These are phyloP conservation scores for Acanthoscelides obtectus DNA, from an alignment of 2,888 invertebrate genomes.

Conservation along the genomic window DNA sequence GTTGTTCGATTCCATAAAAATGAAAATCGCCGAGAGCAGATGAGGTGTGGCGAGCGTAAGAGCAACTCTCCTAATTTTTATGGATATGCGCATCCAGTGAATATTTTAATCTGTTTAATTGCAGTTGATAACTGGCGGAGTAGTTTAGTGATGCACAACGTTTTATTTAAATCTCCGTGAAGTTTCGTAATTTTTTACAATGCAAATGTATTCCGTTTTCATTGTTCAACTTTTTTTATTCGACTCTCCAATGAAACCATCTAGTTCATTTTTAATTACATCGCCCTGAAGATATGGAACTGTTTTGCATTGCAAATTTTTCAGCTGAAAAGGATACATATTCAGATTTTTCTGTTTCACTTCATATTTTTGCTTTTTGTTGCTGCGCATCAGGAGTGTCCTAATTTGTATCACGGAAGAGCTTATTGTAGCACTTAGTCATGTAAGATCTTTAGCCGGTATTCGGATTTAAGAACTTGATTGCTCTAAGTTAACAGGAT, in stretches of 20 bases:
- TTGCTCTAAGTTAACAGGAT: no score
- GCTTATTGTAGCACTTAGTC: no score
- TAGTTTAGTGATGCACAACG: conserved; percentile 22
- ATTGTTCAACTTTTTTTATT: conserved; percentile 19
- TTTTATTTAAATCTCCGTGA: conserved; percentile 27
- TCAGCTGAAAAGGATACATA: conserved; percentile 4
- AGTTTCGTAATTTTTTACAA: conserved; percentile 23
- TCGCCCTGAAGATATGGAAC: conserved; percentile 3
- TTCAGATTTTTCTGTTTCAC: conserved; percentile 5
- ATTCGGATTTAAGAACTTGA: no score
- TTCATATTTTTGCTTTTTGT: neutral
- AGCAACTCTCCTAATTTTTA: conserved; percentile 10
- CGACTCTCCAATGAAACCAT: conserved; percentile 13
- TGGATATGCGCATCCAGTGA: conserved; percentile 18
- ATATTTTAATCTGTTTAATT: conserved; percentile 24
- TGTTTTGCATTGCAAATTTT: conserved; percentile 11
- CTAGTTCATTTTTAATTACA: conserved; percentile 20
- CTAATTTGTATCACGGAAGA: neutral
- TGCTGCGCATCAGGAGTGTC: neutral
- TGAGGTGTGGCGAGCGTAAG: neutral
- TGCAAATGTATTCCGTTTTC: conserved; percentile 26
- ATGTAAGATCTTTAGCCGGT: no score
- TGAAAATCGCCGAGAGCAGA: neutral
- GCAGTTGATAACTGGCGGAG: conserved; percentile 21
- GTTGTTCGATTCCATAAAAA: neutral